Percentiles rank a stretch among this genome's conserved stretches.
These are phyloP conservation scores for Thera britannica DNA, from an alignment of 2,888 invertebrate species.

Conservation along the genomic window DNA sequence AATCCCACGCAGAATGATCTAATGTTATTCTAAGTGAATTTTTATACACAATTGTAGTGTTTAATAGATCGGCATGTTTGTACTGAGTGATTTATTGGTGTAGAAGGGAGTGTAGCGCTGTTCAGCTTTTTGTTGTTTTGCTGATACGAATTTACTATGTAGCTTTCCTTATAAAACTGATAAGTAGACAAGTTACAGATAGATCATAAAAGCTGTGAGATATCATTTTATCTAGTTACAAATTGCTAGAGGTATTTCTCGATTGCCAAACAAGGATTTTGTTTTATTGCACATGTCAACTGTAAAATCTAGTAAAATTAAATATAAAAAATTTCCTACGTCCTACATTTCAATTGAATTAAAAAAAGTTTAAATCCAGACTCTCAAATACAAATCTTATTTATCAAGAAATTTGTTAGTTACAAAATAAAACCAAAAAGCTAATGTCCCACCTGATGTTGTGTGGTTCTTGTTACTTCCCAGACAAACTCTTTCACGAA, in stretches of 20 bases:
- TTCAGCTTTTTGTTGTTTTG: slow-evolving; percentile 23
- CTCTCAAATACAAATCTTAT: no score
- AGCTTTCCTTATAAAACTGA: slow-evolving; percentile 12
- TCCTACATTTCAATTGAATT: no score
- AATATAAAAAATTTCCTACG: no score
- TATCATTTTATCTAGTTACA: slow-evolving; percentile 4
- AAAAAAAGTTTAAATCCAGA: no score
- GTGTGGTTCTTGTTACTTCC: no score
- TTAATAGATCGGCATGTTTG: slow-evolving; percentile 38
- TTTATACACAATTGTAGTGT: slow-evolving; percentile 52
- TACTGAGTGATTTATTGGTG: slow-evolving; percentile 38
- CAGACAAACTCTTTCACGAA: no score
- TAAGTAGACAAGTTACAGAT: slow-evolving; percentile 3
- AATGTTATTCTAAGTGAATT: slow-evolving; percentile 50
- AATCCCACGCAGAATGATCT: slow-evolving; percentile 43
- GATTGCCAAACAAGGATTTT: not conserved
- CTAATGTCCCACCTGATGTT: no score
- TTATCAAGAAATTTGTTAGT: no score
- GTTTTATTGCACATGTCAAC: not conserved
- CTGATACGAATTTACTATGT: slow-evolving; percentile 12
- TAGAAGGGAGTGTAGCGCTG: slow-evolving; percentile 17
- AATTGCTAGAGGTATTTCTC: not conserved
- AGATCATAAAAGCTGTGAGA: slow-evolving; percentile 7
- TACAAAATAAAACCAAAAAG: no score
- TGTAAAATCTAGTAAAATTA: no score